These are phyloP conservation scores for Drosophila dives DNA, from an alignment of 2,888 invertebrate species.

Conservation along the genomic window DNA sequence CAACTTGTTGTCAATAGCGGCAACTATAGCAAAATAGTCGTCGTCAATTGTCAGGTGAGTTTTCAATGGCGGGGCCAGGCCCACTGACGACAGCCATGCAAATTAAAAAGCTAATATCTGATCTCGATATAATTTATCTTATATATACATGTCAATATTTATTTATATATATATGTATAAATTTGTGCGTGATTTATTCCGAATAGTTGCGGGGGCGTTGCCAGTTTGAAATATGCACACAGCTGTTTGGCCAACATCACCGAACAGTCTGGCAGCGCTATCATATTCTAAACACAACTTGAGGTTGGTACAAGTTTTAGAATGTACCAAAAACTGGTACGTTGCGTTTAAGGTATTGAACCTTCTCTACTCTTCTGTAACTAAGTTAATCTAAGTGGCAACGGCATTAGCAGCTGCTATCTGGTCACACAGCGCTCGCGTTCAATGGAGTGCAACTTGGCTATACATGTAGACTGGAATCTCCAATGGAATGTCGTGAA, in stretches of 20 bases:
- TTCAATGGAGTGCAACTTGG: constrained; percentile 19
- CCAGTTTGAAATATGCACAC: constrained; percentile 1
- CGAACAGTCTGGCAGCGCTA: constrained; percentile 20
- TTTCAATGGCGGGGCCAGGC: neutral
- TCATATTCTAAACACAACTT: neutral
- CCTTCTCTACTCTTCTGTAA: neutral
- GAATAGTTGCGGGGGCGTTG: neutral
- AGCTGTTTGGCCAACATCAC: constrained; percentile 19
- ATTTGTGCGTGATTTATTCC: neutral
- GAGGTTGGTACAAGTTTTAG: neutral
- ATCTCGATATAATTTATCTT: neutral
- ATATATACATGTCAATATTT: constrained; percentile 3
- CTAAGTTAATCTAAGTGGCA: constrained; percentile 6
- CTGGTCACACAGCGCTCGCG: neutral
- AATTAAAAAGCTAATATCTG: constrained; percentile 32
- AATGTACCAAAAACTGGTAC: neutral
- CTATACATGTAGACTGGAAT: constrained; percentile 38
- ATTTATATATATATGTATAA: constrained; percentile 4
- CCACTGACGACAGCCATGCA: constrained; percentile 13
- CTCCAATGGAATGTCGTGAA: constrained; percentile 20
- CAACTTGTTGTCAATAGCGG: constrained; percentile 33
- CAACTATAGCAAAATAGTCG: neutral
- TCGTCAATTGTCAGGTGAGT: neutral
- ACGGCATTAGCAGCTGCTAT: neutral
- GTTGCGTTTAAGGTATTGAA: neutral